Percentiles rank a stretch among this genome's conserved stretches.
phyloP scores from a whole-genome alignment of 64 coral and sea anemone genomes.

The Pachyseris speciosa region DNA sequence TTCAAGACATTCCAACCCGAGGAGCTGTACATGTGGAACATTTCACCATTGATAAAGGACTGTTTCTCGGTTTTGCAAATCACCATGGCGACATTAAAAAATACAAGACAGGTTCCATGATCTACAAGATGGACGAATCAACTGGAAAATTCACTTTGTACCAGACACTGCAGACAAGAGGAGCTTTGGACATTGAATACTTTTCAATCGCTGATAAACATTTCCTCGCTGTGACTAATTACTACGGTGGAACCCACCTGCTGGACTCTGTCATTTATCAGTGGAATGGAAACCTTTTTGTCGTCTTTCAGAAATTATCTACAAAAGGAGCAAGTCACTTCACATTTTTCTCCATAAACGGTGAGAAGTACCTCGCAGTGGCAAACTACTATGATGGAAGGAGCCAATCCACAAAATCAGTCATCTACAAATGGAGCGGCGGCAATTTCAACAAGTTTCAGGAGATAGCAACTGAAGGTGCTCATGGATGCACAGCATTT shows the following conservation, averaged over 20 bases:
- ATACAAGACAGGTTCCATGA: neutral
- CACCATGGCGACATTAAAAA: neutral
- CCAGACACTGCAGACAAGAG: neutral
- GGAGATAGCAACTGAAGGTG: neutral
- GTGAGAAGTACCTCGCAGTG: neutral
- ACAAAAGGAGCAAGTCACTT: neutral
- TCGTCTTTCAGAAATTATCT: slow-evolving; percentile 1
- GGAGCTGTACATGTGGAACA: neutral
- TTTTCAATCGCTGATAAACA: slow-evolving; percentile 1
- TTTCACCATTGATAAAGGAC: neutral
- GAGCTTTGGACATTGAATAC: neutral
- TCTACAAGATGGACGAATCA: neutral
- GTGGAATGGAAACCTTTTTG: neutral
- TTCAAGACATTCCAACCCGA: neutral
- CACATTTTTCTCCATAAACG: neutral
- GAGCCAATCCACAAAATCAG: too few relatives aligned
- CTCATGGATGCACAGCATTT: neutral
- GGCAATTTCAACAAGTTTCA: neutral
- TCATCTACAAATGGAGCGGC: neutral
- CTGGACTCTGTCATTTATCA: neutral
- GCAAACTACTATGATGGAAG: neutral
- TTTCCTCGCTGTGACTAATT: neutral
- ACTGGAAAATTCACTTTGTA: neutral
- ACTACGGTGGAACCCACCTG: neutral
- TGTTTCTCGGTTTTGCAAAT: neutral